A percentile compares a stretch with the other conserved stretches of the same genome.
phyloP scores from a whole-genome alignment of 2,797 vertebrate genomes.

The Vespertilio murinus region DNA sequence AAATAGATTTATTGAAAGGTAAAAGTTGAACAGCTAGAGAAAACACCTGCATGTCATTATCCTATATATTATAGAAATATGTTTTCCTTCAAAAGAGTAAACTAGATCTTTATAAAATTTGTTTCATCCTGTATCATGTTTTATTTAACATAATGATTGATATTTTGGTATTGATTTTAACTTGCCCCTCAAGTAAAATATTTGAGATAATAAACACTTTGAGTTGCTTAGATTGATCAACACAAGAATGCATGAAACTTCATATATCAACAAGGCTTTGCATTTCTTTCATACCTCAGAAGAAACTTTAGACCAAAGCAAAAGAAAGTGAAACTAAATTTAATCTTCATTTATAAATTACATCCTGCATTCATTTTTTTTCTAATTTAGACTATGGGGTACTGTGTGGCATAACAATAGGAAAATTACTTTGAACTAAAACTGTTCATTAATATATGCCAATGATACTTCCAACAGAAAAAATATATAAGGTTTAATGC shows the following conservation, averaged over 20 bases:
- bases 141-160: slow-evolving; percentile 25
- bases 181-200: slow-evolving; percentile 22
- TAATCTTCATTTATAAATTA: slow-evolving; percentile 40
- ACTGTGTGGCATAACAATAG: slow-evolving; percentile 28
- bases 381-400: not conserved
- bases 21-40: slow-evolving; percentile 62
- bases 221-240: slow-evolving; percentile 23
- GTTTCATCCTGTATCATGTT: not conserved
- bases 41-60: slow-evolving; percentile 26
- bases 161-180: slow-evolving; percentile 53
- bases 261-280: not conserved
- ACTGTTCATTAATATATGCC: slow-evolving; percentile 36
- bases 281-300: slow-evolving; percentile 23
- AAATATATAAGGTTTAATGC: not conserved
- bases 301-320: slow-evolving; percentile 15
- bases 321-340: slow-evolving; percentile 10
- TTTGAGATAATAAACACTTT: slow-evolving; percentile 31
- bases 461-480: not conserved
- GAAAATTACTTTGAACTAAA: slow-evolving; percentile 56
- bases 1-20: slow-evolving; percentile 64
- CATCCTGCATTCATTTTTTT: slow-evolving; percentile 30
- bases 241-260: slow-evolving; percentile 13
- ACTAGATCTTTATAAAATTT: slow-evolving; percentile 23
- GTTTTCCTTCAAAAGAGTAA: slow-evolving; percentile 17
- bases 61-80: not conserved